These are phyloP conservation scores for Drosophila yooni DNA, from an alignment of 2,888 invertebrate genomes.

Conservation along the genomic window DNA sequence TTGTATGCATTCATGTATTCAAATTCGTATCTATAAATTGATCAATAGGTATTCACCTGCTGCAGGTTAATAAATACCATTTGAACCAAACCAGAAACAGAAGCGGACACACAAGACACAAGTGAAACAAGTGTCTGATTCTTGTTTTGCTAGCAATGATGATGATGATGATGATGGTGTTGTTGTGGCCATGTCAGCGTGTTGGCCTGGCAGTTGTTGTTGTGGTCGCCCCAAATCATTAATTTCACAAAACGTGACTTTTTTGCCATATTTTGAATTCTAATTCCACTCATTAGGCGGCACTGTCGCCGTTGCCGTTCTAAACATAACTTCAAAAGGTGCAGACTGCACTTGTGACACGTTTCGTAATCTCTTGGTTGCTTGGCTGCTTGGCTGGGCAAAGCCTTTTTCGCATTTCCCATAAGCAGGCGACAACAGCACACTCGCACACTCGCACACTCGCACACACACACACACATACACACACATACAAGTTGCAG, in stretches of 20 bases:
- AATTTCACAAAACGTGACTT: constrained; percentile 79
- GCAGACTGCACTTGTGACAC: constrained; percentile 79
- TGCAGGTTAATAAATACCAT: constrained; percentile 10
- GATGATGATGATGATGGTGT: constrained; percentile 23
- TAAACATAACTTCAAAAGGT: constrained; percentile 80
- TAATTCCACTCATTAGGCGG: constrained; percentile 78
- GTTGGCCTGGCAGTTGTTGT: constrained; percentile 4
- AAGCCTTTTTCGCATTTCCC: constrained; percentile 65
- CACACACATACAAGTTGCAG: constrained; percentile 40
- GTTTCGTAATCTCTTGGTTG: constrained; percentile 76
- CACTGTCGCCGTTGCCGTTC: constrained; percentile 56
- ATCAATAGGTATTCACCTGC: not conserved
- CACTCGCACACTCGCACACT: constrained; percentile 7
- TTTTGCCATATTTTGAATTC: constrained; percentile 81
- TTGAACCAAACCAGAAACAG: constrained; percentile 1
- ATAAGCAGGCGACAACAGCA: constrained; percentile 60
- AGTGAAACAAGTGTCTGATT: constrained; percentile 36
- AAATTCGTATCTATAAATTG: not conserved
- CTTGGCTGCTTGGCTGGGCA: constrained; percentile 31
- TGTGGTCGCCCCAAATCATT: constrained; percentile 78
- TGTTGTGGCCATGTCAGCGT: constrained; percentile 46
- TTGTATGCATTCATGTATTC: not conserved
- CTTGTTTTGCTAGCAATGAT: constrained; percentile 5
- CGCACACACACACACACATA: constrained; percentile 6
- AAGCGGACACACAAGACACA: constrained; percentile 14